Base-by-base conservation (phyloP, 2,113 vertebrate species). In the Anoplopoma fimbria region DNA sequence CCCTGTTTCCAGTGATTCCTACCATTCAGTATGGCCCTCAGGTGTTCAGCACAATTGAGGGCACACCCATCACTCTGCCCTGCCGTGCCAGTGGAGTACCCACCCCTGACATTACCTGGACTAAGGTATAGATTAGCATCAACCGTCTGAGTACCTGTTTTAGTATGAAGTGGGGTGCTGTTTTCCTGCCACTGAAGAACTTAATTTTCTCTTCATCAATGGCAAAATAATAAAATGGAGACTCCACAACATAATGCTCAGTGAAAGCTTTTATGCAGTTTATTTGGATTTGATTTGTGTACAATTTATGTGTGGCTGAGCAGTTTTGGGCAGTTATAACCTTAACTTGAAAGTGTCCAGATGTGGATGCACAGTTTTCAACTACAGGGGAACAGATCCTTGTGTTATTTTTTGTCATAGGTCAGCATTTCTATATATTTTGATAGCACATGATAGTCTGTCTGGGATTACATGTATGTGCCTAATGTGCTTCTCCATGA, bases 1-100 rank as follows among this genome's bases (percentile, higher is more conserved):
- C 33, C 61, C 4, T 93, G 0, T 71, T 93, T 93, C 34, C 76
- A 99, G 98, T 98, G 77, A 92, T 96, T 82, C 98, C 98, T 36
- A 96, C 95, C 75, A 99, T 99, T 91, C 97, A 98, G 78, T 95
- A 99, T 0, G 97, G 98, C 7, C 97, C 98, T 86, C 98, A 99
- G 91, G 95, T 99, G 72, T 98, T 99, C 90, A 99, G 95, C 82
- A 98, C 97, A 9, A 97, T 99, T 1, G 98, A 99, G 91, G 97
- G 96, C 55, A 92, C 92, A 10, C 93, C 97, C 4, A 91, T 99
- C 78, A 96, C 95, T 1, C 83, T 99, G 65, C 97, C 98, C 0
- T 99, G 98, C 91, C 96, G 91, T 91, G 96, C 96, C 9, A 95
- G 82, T 55, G 98, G 98, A 86, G 94, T 96, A 64, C 98, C 98